Evolutionary conservation across 2,797 vertebrate genomes (phyloP).

Genomic region (Hafferia zeledoni): DNA sequence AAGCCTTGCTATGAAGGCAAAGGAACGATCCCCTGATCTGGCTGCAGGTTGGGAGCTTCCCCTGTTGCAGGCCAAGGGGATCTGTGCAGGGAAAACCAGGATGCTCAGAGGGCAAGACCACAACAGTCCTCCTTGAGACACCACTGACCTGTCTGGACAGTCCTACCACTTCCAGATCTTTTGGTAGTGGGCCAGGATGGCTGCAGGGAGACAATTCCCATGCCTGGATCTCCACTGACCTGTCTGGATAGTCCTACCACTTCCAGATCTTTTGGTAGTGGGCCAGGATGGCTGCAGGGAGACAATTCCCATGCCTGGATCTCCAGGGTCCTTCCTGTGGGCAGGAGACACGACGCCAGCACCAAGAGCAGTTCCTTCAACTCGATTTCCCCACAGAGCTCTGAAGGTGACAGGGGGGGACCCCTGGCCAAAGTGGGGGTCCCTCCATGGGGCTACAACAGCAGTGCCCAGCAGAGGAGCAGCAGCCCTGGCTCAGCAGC

Average conservation of each 20-base stretch:
- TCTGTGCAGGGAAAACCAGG: not conserved
- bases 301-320: not conserved
- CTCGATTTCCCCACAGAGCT: accelerated
- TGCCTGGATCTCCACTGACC: not conserved
- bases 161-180: not conserved
- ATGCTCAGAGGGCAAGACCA: not conserved
- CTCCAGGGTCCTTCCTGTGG: not conserved
- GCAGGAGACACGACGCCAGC: accelerated
- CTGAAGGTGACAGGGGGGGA: not conserved
- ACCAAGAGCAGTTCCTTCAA: not conserved
- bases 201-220: not conserved
- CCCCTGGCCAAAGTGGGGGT: not conserved
- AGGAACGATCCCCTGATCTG: not conserved
- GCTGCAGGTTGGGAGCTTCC: not conserved
- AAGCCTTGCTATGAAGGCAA: not conserved
- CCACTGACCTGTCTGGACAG: not conserved
- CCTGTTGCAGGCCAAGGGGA: not conserved
- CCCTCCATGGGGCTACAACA: accelerated
- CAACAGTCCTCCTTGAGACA: not conserved
- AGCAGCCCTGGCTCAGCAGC: not conserved
- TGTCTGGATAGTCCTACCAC: not conserved
- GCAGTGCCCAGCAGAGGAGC: not conserved
- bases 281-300: not conserved
- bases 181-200: not conserved
- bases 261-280: accelerated